A percentile compares a stretch with the other conserved stretches of the same genome.
These are phyloP conservation scores for Rhorus exstirpatorius DNA, from an alignment of 2,888 invertebrate species.

Conservation along the genomic window DNA sequence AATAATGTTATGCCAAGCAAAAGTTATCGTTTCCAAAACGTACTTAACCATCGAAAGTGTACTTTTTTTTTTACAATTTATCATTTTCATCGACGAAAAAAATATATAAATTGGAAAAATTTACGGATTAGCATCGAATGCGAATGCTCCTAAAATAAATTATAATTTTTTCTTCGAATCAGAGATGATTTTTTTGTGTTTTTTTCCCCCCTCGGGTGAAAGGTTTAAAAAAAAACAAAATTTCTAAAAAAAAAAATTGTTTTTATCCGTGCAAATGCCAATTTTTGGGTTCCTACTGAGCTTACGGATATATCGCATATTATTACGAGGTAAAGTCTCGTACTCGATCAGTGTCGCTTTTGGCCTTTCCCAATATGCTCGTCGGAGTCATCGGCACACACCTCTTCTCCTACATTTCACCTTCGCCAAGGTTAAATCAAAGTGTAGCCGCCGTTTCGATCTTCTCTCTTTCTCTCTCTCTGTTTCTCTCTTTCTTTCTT, in stretches of 20 bases:
- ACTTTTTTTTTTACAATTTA: no score
- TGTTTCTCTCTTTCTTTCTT: slow-evolving; percentile 28
- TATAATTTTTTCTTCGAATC: no score
- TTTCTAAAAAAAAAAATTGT: neutral
- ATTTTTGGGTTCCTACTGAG: neutral
- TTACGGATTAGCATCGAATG: no score
- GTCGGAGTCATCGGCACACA: slow-evolving; percentile 50
- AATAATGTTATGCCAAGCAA: no score
- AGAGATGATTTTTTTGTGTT: no score
- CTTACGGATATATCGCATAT: neutral
- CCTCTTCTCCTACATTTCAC: slow-evolving; percentile 71
- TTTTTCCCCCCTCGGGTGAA: no score
- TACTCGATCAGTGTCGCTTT: neutral
- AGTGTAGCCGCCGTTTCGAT: slow-evolving; percentile 51
- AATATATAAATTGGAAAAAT: no score
- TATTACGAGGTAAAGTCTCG: neutral
- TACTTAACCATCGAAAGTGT: no score
- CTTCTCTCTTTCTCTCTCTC: slow-evolving; percentile 8
- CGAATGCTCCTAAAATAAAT: no score
- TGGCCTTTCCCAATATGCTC: slow-evolving; percentile 2
- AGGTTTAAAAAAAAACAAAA: no score
- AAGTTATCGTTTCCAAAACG: no score
- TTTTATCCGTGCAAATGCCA: neutral
- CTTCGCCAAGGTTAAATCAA: slow-evolving; percentile 76
- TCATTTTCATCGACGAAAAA: no score